phyloP scores from a whole-genome alignment of 2,113 vertebrate species.

The Taurulus bubalis region DNA sequence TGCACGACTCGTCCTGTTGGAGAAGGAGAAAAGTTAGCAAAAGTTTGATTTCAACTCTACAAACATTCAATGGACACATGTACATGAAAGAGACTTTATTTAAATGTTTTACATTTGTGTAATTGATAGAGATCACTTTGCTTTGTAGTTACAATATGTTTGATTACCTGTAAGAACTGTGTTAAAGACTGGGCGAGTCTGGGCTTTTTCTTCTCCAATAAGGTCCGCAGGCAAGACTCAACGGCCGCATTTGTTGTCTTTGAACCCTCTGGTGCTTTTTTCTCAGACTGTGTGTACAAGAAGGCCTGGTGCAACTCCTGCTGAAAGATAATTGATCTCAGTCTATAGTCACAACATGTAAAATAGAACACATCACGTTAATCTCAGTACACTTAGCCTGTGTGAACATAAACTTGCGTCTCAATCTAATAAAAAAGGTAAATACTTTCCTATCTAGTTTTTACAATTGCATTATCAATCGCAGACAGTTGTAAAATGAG shows the following conservation, averaged over 20 bases:
- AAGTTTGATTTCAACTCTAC: neutral
- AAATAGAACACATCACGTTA: neutral
- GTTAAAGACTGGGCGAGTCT: conserved; percentile 85
- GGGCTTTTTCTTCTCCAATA: conserved; percentile 84
- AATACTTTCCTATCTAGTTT: neutral
- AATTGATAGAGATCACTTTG: neutral
- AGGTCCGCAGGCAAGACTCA: conserved; percentile 83
- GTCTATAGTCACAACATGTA: neutral
- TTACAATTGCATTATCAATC: neutral
- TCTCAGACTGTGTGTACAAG: conserved; percentile 62
- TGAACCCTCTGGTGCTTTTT: conserved; percentile 54
- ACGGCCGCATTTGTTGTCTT: conserved; percentile 62
- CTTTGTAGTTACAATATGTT: neutral
- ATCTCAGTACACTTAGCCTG: neutral
- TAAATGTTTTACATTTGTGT: neutral
- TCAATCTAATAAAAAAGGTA: neutral
- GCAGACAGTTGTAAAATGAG: neutral
- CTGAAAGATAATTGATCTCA: conserved; percentile 19
- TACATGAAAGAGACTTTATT: neutral
- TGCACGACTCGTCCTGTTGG: conserved; percentile 30
- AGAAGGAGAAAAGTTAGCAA: conserved; percentile 19
- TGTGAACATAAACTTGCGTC: neutral
- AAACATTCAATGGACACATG: neutral
- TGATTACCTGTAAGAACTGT: conserved; percentile 84
- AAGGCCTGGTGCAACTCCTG: conserved; percentile 90